These are phyloP conservation scores for Dasysyrphus tricinctus DNA, from an alignment of 2,888 invertebrate genomes.

Conservation along the genomic window DNA sequence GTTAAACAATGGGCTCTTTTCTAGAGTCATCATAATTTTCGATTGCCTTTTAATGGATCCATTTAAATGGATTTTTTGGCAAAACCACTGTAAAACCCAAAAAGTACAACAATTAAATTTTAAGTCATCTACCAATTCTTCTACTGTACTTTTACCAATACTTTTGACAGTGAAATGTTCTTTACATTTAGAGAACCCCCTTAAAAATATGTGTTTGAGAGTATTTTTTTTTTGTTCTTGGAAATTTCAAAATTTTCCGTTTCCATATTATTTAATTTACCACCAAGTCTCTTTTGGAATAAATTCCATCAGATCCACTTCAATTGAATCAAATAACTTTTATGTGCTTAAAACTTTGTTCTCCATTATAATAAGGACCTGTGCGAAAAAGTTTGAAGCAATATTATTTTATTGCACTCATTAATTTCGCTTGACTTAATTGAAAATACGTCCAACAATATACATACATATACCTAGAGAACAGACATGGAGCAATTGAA, in stretches of 20 bases:
- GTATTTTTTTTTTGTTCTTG: too few species aligned
- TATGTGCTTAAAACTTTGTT: conserved; percentile 14
- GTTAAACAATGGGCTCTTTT: too few species aligned
- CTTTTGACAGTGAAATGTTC: too few species aligned
- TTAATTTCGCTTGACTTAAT: conserved; percentile 53
- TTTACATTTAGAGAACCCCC: too few species aligned
- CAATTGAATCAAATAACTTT: conserved; percentile 18
- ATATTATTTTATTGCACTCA: conserved; percentile 35
- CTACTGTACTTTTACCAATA: too few species aligned
- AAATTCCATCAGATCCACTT: neutral
- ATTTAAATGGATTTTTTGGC: too few species aligned
- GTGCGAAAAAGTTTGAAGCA: neutral
- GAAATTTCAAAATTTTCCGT: neutral
- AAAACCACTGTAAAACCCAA: too few species aligned
- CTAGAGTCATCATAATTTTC: too few species aligned
- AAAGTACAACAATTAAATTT: too few species aligned
- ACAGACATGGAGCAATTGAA: conserved; percentile 30
- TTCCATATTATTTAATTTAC: neutral
- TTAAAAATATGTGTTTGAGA: too few species aligned
- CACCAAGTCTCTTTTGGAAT: neutral
- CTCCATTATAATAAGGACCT: neutral
- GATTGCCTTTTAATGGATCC: too few species aligned
- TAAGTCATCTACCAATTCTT: too few species aligned
- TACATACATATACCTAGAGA: neutral
- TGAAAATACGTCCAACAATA: conserved; percentile 33